Percentiles rank a stretch among this genome's conserved stretches.
Conservation (phyloP, 2,797 vertebrate genomes). For the Euphonia xanthogaster region DNA sequence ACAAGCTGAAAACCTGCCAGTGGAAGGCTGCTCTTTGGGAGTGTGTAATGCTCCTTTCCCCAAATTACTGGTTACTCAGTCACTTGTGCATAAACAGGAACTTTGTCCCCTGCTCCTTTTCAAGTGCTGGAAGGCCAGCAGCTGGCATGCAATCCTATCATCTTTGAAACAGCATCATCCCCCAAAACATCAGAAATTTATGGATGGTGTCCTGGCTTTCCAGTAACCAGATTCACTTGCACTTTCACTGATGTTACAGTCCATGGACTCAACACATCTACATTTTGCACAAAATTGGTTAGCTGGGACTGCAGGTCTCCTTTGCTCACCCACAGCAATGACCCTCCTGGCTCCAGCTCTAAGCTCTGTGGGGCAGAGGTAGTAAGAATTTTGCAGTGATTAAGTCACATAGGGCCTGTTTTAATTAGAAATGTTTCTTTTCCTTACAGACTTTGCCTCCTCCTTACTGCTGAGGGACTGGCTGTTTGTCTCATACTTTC, state of each 20-base stretch:
- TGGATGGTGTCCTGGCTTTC: slow-evolving; percentile 26
- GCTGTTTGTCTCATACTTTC: not conserved
- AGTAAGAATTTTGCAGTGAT: not conserved
- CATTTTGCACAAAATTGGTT: not conserved
- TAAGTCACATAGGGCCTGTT: not conserved
- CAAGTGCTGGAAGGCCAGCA: slow-evolving; percentile 47
- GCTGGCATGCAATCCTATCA: slow-evolving; percentile 64
- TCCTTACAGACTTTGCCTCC: not conserved
- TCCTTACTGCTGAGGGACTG: not conserved
- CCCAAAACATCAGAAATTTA: slow-evolving; percentile 17
- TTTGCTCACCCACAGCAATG: not conserved
- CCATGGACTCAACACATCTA: not conserved
- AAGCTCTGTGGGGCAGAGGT: not conserved
- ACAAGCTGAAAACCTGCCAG: slow-evolving; percentile 52
- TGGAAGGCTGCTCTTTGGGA: slow-evolving; percentile 63
- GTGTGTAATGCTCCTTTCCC: slow-evolving; percentile 58
- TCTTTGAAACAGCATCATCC: slow-evolving; percentile 42
- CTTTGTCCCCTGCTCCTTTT: slow-evolving; percentile 57
- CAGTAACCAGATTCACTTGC: slow-evolving; percentile 50
- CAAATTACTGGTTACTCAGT: slow-evolving; percentile 66
- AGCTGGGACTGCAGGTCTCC: not conserved
- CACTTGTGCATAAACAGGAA: slow-evolving; percentile 70
- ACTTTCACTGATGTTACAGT: not conserved
- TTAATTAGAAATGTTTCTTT: not conserved
- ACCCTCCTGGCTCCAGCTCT: not conserved